These are phyloP conservation scores for Dolichotis patagonum DNA, from an alignment of 2,113 vertebrate genomes.

Conservation along the genomic window DNA sequence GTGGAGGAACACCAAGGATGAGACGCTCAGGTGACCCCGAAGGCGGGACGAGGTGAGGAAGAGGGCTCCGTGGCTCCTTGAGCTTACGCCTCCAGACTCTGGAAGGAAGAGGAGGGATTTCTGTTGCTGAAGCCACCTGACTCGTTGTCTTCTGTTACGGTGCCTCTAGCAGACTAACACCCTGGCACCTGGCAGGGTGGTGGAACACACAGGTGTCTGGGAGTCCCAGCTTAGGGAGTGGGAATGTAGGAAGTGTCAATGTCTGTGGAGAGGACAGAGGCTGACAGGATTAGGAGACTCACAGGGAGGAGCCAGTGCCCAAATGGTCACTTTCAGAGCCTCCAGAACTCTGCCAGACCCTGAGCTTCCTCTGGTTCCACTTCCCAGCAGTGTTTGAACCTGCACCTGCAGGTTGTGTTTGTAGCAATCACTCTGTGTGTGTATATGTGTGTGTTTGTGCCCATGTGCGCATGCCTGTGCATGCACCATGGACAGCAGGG, in stretches of 20 bases:
- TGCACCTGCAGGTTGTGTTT: rapidly evolving
- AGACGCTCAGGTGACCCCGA: background rate
- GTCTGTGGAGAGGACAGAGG: background rate
- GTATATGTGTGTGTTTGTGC: background rate
- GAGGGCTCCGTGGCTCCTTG: rapidly evolving
- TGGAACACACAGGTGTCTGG: background rate
- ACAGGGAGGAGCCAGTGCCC: background rate
- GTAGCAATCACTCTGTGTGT: background rate
- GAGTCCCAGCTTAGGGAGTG: background rate
- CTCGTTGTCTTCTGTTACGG: rapidly evolving
- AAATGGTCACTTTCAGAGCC: rapidly evolving
- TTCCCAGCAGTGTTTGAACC: background rate
- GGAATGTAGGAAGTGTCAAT: background rate
- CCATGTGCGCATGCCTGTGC: rapidly evolving
- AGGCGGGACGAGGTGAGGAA: rapidly evolving
- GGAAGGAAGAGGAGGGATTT: rapidly evolving
- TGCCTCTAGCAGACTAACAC: rapidly evolving
- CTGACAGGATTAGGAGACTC: background rate
- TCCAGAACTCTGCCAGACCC: background rate
- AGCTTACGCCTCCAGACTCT: background rate
- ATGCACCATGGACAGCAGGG: background rate
- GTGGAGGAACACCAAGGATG: background rate
- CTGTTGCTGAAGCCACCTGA: background rate
- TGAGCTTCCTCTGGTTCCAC: background rate
- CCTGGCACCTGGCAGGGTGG: background rate